Percentiles rank a stretch among this genome's conserved stretches.
phyloP scores from a whole-genome alignment of 2,888 invertebrate species.

The Pristionchus fissidentatus region DNA sequence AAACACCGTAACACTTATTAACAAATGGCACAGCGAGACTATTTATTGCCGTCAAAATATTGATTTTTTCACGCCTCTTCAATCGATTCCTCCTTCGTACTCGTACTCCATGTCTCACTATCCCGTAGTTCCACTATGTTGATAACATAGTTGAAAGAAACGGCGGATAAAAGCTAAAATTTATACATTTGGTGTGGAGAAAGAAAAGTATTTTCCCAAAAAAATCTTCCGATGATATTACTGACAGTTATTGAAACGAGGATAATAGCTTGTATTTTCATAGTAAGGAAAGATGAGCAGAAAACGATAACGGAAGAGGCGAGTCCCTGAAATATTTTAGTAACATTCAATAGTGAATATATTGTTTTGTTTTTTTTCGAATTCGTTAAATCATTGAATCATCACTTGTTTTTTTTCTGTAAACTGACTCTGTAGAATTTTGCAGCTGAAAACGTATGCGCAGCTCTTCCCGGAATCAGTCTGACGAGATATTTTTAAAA shows the following conservation, averaged over 20 bases:
- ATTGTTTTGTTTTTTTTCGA: not conserved
- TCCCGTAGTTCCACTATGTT: not conserved
- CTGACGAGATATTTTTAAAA: not conserved
- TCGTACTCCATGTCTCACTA: too few relatives aligned
- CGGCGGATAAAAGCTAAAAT: not conserved
- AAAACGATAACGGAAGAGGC: not conserved
- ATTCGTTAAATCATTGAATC: too few relatives aligned
- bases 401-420: not conserved
- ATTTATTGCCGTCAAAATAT: too few relatives aligned
- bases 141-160: not conserved
- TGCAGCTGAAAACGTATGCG: not conserved
- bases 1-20: too few relatives aligned
- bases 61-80: too few relatives aligned
- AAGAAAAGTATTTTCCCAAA: not conserved
- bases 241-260: not conserved
- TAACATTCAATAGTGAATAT: not conserved
- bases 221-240: not conserved
- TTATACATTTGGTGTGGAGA: too few relatives aligned
- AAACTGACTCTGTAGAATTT: constrained; percentile 11
- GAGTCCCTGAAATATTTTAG: not conserved
- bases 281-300: not conserved
- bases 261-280: not conserved
- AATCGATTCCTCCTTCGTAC: too few relatives aligned
- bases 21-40: too few relatives aligned
- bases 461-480: not conserved